Base-by-base conservation (phyloP, 2,888 invertebrate species). In the Hyposoter dolosus region DNA sequence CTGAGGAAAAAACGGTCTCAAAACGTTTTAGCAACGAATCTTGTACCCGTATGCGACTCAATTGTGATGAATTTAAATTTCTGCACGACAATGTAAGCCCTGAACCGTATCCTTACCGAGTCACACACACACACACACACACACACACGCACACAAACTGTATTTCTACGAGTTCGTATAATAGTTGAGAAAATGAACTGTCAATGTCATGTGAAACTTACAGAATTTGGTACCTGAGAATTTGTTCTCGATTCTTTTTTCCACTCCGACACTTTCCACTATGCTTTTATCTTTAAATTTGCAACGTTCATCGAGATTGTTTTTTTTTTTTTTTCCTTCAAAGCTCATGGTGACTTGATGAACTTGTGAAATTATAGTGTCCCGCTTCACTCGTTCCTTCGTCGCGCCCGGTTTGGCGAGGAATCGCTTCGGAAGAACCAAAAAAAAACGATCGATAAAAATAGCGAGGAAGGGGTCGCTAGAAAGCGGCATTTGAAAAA, bases 1-100 rank as follows among this genome's bases (percentile, higher is more conserved):
- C 45, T 40, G 23, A 60, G 74, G 82, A 74, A 78, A 68, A 80
- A 76, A 56, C 84, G 83, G 84, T 71, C 81, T 84, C 84, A 66
- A 88, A 88, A 87, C 79, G 80, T 86, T 83, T 86, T 80, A 72
- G 78, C 83, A 84, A 81, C 78, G 84, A 84, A 88, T 87, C 88
- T 87, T 84, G 87, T 88, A 87, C 87, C 84, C 53, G 15, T 35
- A 56, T 69, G 45, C 71, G 74, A 71, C 63, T 17, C 17, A 74
- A 53, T 47, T 40, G 66, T 12, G 35, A 65, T 12, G 35, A 65
- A 63, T 53, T 76, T 66, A 56, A 32, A 74, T 66, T 28, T 53
- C 28, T 68, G 6, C 19, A 32, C 40, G 50, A 43, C 63, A 65
- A 72, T 56, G 53, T 28, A 40, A 65, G 47, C 28, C 50, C 50